Conservation (phyloP, 2,113 vertebrate species). For the Vulpes vulpes region DNA sequence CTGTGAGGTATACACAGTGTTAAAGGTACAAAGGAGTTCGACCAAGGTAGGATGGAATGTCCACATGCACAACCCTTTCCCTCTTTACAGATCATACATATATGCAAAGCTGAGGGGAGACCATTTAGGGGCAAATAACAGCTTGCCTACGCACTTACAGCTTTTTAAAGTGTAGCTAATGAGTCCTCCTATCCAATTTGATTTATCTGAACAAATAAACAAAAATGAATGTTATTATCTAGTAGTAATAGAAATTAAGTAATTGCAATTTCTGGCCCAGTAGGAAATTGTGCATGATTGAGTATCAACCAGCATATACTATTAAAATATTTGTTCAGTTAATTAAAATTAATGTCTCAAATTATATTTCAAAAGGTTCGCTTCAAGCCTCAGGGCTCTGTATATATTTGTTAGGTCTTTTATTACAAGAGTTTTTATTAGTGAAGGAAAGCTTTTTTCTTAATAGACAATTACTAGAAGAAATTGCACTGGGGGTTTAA, state of each 20-base stretch:
- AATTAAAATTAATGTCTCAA: not conserved
- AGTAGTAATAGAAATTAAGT: not conserved
- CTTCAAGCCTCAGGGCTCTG: not conserved
- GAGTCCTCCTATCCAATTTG: not conserved
- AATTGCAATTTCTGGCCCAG: not conserved
- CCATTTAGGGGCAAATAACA: not conserved
- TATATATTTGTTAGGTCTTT: not conserved
- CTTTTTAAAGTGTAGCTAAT: not conserved
- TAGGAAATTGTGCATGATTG: not conserved
- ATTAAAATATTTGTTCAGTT: conserved; percentile 15
- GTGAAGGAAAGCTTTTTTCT: not conserved
- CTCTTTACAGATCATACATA: not conserved
- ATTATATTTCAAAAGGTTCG: conserved; percentile 1
- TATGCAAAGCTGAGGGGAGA: not conserved
- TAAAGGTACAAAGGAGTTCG: not conserved
- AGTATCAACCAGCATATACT: not conserved
- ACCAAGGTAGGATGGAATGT: not conserved
- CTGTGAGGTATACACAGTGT: not conserved
- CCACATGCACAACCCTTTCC: not conserved
- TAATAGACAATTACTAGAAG: not conserved
- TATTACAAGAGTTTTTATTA: not conserved
- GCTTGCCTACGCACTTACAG: too few relatives aligned
- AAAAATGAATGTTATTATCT: not conserved
- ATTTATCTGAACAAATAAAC: not conserved
- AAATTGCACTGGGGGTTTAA: not conserved